phyloP scores from a whole-genome alignment of 2,797 vertebrate species.

The Schizothorax lantsangensis region DNA sequence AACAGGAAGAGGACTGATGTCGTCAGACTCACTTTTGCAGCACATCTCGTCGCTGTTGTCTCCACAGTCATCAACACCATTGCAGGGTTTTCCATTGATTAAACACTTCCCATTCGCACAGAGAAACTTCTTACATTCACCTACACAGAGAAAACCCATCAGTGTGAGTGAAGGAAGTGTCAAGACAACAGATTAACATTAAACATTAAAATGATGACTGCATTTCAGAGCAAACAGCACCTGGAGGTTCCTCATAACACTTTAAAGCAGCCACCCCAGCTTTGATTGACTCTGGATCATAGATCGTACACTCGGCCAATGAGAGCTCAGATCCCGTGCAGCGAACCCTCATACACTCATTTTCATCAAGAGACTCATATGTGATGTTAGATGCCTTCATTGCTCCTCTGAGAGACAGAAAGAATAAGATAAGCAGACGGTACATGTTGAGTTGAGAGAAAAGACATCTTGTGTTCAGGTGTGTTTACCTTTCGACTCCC shows the following conservation, averaged over 20 bases:
- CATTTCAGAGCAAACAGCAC: slow-evolving; percentile 9
- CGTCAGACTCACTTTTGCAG: slow-evolving; percentile 82
- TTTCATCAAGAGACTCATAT: fast-evolving
- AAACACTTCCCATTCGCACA: slow-evolving; percentile 88
- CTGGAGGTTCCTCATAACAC: slow-evolving; percentile 71
- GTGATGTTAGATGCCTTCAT: fast-evolving
- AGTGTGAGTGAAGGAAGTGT: neutral
- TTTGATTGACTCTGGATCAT: neutral
- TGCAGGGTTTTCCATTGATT: slow-evolving; percentile 70
- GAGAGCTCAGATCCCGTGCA: slow-evolving; percentile 87
- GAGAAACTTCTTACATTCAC: slow-evolving; percentile 62
- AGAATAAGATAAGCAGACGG: neutral
- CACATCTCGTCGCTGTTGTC: slow-evolving; percentile 94
- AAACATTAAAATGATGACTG: neutral
- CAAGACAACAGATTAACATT: neutral
- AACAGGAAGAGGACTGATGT: neutral
- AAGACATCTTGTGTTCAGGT: neutral
- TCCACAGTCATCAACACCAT: slow-evolving; percentile 90
- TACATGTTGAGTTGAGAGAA: neutral
- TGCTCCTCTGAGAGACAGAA: slow-evolving; percentile 79
- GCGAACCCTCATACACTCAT: slow-evolving; percentile 77
- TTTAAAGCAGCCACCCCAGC: slow-evolving; percentile 70
- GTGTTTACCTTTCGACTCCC: neutral
- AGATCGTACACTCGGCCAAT: slow-evolving; percentile 85
- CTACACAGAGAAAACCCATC: slow-evolving; percentile 9